A percentile compares a stretch with the other conserved stretches of the same genome.
phyloP scores from a whole-genome alignment of 2,113 vertebrate species.

The Microtus montanus region DNA sequence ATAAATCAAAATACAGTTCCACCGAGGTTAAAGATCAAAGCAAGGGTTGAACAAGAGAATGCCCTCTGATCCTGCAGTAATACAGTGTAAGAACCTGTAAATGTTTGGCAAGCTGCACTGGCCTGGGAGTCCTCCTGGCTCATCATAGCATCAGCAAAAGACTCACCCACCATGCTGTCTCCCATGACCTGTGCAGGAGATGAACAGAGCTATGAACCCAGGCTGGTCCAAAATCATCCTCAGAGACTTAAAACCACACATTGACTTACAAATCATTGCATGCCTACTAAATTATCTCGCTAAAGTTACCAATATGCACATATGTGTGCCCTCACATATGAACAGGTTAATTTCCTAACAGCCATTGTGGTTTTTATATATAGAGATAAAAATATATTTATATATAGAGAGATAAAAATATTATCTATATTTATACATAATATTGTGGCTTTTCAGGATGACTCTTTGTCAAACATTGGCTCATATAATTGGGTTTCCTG shows the following conservation, averaged over 20 bases:
- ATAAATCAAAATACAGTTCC: background rate
- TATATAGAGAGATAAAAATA: background rate
- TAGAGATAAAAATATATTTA: background rate
- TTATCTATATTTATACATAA: background rate
- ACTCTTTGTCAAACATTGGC: background rate
- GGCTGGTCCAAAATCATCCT: background rate
- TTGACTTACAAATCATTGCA: conserved; percentile 3
- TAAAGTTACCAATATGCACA: background rate
- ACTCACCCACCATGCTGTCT: background rate
- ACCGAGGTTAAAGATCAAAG: background rate
- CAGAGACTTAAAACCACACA: conserved; percentile 1
- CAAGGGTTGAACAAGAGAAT: background rate
- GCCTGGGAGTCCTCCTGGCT: background rate
- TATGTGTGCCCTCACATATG: background rate
- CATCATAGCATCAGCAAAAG: background rate
- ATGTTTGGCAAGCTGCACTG: background rate
- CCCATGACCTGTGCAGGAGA: background rate
- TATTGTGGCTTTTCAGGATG: background rate
- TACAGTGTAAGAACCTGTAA: background rate
- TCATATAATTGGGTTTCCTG: background rate
- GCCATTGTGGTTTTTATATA: background rate
- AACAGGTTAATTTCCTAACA: background rate
- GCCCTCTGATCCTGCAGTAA: background rate
- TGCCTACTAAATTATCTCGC: background rate
- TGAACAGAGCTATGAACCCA: background rate